A percentile compares a stretch with the other conserved stretches of the same genome.
These are phyloP conservation scores for Ptychochromis oligacanthus DNA, from an alignment of 2,113 vertebrate genomes.

Conservation along the genomic window DNA sequence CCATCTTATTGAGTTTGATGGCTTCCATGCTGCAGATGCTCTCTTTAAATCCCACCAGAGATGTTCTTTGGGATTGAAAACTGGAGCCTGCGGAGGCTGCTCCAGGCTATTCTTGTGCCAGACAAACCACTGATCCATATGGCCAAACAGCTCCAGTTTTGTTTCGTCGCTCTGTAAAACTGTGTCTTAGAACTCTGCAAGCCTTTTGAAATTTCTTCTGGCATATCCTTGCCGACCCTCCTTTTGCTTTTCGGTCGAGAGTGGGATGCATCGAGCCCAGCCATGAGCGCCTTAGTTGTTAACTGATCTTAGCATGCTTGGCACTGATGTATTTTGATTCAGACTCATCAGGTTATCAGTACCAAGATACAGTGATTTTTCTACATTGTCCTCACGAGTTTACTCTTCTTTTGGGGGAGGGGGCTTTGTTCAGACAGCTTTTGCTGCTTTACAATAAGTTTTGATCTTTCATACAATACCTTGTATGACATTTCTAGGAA, in stretches of 20 bases:
- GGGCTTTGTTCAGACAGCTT: neutral
- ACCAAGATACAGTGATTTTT: too few relatives aligned
- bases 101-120: neutral
- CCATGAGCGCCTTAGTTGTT: neutral
- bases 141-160: neutral
- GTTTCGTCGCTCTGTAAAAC: neutral
- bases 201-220: neutral
- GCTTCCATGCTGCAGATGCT: neutral
- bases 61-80: neutral
- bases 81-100: neutral
- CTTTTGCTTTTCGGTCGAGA: neutral
- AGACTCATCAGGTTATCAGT: neutral
- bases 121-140: conserved; percentile 1
- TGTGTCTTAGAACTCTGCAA: neutral
- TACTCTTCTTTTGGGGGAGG: neutral
- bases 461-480: neutral
- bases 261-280: neutral
- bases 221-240: neutral
- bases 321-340: neutral
- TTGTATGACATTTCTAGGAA: neutral
- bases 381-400: neutral
- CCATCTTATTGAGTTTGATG: neutral
- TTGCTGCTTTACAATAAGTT: neutral
- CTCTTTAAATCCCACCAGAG: conserved; percentile 1
- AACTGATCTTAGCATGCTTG: neutral